These are phyloP conservation scores for Platorchestia sp. DNA, from an alignment of 1,140 invertebrate species.

Conservation along the genomic window DNA sequence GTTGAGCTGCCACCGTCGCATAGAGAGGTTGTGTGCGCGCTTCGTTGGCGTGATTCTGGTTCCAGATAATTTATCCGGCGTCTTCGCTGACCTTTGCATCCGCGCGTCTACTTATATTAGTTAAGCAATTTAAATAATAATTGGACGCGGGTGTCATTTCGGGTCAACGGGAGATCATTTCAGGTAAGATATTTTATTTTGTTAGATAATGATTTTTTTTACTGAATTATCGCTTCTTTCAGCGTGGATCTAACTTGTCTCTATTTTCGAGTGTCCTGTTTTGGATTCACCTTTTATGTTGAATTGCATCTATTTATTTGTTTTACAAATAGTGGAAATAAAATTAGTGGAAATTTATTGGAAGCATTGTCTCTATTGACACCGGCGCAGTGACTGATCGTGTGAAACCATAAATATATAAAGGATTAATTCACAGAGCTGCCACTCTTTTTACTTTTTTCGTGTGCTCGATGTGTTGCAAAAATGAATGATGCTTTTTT, in stretches of 20 bases:
- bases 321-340: neutral
- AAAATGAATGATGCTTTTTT: too few species aligned
- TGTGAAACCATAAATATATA: too few species aligned
- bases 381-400: too few species aligned
- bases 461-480: too few species aligned
- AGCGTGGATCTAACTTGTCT: neutral
- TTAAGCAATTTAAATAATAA: neutral
- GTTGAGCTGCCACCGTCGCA: neutral
- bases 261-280: neutral
- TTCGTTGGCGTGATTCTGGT: neutral
- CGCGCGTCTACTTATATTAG: neutral
- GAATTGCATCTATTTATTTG: neutral
- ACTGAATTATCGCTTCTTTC: neutral
- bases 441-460: too few species aligned
- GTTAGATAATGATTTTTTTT: neutral
- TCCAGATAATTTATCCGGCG: slow-evolving; percentile 16
- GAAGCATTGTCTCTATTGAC: too few species aligned
- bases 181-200: neutral
- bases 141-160: neutral
- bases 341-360: too few species aligned
- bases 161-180: neutral
- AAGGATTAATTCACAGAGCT: too few species aligned
- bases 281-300: neutral
- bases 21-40: neutral
- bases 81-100: neutral